A percentile compares a stretch with the other conserved stretches of the same genome.
Conservation (phyloP, 1,140 invertebrate species). For the Drosophila paulistorum region DNA sequence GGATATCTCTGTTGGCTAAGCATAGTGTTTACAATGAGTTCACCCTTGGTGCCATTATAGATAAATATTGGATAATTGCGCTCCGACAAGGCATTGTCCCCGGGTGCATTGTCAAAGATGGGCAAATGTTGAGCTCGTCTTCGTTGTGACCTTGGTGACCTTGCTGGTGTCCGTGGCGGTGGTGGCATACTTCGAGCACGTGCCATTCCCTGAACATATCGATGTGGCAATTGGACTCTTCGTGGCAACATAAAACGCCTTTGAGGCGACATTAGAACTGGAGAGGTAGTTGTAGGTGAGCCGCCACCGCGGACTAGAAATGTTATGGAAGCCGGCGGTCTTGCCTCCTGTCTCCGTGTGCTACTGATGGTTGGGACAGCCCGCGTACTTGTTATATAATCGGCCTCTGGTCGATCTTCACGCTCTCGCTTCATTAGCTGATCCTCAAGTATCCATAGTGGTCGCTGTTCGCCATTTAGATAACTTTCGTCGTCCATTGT, state of each 20-base stretch:
- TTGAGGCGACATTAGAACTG: conserved; percentile 26
- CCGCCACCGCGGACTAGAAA: conserved; percentile 37
- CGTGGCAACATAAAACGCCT: conserved; percentile 37
- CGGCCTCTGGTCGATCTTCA: conserved; percentile 18
- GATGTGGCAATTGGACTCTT: conserved; percentile 30
- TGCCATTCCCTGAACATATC: conserved; percentile 16
- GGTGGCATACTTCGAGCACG: not conserved
- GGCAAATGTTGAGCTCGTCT: conserved; percentile 52
- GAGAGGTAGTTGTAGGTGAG: not conserved
- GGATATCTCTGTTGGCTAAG: conserved; percentile 65
- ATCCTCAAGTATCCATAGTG: conserved; percentile 76
- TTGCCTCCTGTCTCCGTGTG: not conserved
- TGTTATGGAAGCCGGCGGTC: conserved; percentile 26
- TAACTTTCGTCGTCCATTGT: not conserved
- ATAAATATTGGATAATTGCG: conserved; percentile 63
- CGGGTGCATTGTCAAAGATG: conserved; percentile 66
- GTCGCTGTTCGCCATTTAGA: conserved; percentile 43
- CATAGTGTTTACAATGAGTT: conserved; percentile 74
- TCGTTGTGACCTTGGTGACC: conserved; percentile 1
- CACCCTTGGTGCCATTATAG: conserved; percentile 64
- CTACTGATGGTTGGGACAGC: not conserved
- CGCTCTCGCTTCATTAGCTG: conserved; percentile 49
- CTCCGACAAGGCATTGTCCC: conserved; percentile 45
- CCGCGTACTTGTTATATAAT: conserved; percentile 45
- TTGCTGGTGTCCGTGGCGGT: not conserved